Percentiles rank a stretch among this genome's conserved stretches.
phyloP scores from a whole-genome alignment of 2,888 invertebrate species.

The Tridacna crocea region DNA sequence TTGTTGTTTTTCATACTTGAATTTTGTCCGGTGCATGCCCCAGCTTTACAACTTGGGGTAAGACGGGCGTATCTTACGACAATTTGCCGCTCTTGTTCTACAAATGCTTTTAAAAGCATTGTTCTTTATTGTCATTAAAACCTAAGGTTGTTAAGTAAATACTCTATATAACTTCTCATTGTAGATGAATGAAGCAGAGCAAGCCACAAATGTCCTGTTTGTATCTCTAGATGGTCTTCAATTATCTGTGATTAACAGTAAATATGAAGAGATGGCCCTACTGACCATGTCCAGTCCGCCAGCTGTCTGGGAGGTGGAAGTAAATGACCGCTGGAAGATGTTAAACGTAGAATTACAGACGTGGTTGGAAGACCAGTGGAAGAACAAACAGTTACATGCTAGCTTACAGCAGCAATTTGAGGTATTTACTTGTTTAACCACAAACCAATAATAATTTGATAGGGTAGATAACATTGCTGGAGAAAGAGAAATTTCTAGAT shows the following conservation, averaged over 20 bases:
- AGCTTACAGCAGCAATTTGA: slow-evolving; percentile 91
- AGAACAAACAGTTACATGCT: slow-evolving; percentile 89
- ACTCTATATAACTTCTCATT: slow-evolving; percentile 9
- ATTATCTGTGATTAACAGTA: slow-evolving; percentile 86
- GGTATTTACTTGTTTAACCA: slow-evolving; percentile 77
- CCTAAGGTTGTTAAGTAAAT: too few relatives aligned
- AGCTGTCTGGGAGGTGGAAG: slow-evolving; percentile 92
- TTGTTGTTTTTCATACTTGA: too few relatives aligned
- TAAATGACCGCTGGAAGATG: slow-evolving; percentile 92
- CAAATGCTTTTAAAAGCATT: too few relatives aligned
- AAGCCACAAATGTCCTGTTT: slow-evolving; percentile 89
- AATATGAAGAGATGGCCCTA: slow-evolving; percentile 88
- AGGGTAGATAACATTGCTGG: too few relatives aligned
- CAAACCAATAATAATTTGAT: not conserved
- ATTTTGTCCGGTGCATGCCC: too few relatives aligned
- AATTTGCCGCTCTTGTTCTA: too few relatives aligned
- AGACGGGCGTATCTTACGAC: too few relatives aligned
- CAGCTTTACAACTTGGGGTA: too few relatives aligned
- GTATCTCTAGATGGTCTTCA: slow-evolving; percentile 89
- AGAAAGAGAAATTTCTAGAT: too few relatives aligned
- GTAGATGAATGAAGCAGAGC: slow-evolving; percentile 86
- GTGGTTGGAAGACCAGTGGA: slow-evolving; percentile 93
- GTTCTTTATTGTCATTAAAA: too few relatives aligned
- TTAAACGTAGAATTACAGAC: slow-evolving; percentile 91
- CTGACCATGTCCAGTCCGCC: slow-evolving; percentile 89